Percentiles rank a stretch among this genome's conserved stretches.
phyloP scores from a whole-genome alignment of 2,888 invertebrate genomes.

The Agriopis marginaria region DNA sequence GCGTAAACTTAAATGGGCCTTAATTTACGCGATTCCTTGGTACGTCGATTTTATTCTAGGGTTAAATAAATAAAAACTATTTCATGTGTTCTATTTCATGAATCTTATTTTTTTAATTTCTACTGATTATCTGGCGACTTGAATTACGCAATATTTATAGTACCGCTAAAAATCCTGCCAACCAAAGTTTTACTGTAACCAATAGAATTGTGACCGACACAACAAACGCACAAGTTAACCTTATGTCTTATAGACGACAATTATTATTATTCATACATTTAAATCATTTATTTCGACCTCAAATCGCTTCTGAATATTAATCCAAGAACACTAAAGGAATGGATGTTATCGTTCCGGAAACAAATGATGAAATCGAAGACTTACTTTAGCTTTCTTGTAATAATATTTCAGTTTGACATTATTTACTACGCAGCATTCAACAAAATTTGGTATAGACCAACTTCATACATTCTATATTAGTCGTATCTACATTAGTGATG shows the following conservation, averaged over 20 bases:
- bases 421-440: constrained; percentile 49
- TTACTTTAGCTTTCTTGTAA: neutral
- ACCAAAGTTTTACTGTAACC: neutral
- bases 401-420: neutral
- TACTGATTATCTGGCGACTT: no score
- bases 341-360: neutral
- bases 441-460: constrained; percentile 56
- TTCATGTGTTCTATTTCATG: neutral
- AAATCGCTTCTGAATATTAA: neutral
- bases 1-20: neutral
- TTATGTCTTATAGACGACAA: constrained; percentile 48
- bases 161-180: neutral
- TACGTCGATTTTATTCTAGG: no score
- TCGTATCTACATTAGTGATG: neutral
- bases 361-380: neutral
- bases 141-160: neutral
- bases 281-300: neutral
- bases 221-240: constrained; percentile 14
- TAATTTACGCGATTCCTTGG: neutral
- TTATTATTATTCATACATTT: constrained; percentile 30
- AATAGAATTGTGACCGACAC: constrained; percentile 8
- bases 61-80: neutral
- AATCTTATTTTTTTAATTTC: no score
- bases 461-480: neutral
- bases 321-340: neutral